Percentiles rank a stretch among this genome's conserved stretches.
phyloP scores from a whole-genome alignment of 2,113 vertebrate species.

The Lathamus discolor region DNA sequence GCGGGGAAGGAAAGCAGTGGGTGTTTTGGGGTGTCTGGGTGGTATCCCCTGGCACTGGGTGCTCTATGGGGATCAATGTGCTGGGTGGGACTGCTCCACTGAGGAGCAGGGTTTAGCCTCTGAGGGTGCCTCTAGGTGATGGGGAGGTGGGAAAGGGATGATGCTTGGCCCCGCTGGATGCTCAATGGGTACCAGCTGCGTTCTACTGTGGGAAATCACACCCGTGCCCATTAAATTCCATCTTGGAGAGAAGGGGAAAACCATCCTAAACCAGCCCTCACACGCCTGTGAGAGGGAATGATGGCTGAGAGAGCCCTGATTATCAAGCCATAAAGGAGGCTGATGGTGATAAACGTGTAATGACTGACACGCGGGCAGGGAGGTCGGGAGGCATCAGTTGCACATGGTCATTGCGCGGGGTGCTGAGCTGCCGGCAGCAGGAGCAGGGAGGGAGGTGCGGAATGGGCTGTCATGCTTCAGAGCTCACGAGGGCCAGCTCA shows the following conservation, averaged over 20 bases:
- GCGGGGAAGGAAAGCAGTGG: rapidly evolving
- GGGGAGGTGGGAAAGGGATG: neutral
- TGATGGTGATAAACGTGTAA: neutral
- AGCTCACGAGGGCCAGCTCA: neutral
- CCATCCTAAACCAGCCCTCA: neutral
- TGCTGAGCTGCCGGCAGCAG: neutral
- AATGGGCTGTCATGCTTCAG: neutral
- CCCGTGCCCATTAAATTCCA: neutral
- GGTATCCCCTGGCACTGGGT: rapidly evolving
- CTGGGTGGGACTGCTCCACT: rapidly evolving
- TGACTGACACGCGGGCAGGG: neutral
- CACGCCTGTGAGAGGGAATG: neutral
- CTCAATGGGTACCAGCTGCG: neutral
- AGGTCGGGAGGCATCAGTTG: neutral
- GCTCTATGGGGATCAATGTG: rapidly evolving
- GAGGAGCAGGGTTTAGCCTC: neutral
- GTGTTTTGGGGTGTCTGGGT: neutral
- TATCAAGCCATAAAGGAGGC: neutral
- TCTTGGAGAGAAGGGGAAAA: neutral
- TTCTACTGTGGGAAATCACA: neutral
- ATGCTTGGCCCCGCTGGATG: rapidly evolving
- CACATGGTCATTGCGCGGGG: neutral
- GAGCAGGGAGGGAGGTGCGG: neutral
- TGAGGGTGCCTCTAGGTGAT: neutral
- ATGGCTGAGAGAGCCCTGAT: neutral